These are phyloP conservation scores for Odocoileus hemionus DNA, from an alignment of 2,113 vertebrate species.

Conservation along the genomic window DNA sequence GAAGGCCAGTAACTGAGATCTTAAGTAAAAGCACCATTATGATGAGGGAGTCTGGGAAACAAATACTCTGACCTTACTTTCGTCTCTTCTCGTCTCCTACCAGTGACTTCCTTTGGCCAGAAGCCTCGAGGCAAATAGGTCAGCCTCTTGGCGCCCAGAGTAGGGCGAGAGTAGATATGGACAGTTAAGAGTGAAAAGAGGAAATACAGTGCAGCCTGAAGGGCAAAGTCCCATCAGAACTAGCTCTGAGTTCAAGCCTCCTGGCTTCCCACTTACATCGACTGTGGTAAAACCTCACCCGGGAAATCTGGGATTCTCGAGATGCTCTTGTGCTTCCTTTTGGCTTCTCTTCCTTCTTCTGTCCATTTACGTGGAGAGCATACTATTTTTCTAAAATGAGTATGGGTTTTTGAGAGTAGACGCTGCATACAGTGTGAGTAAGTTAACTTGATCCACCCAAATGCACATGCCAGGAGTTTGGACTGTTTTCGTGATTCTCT, in stretches of 20 bases:
- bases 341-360: neutral
- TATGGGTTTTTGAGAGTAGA: constrained; percentile 26
- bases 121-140: neutral
- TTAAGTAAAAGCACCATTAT: neutral
- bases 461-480: neutral
- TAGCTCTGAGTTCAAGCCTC: neutral
- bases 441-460: neutral
- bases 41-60: neutral
- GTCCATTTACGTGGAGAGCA: neutral
- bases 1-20: neutral
- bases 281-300: neutral
- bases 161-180: neutral
- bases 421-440: neutral
- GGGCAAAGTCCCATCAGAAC: neutral
- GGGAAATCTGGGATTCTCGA: neutral
- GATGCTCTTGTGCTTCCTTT: neutral
- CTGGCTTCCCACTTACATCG: neutral
- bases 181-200: neutral
- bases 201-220: neutral
- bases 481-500: neutral
- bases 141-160: neutral
- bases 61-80: neutral
- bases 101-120: neutral
- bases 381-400: neutral
- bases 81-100: neutral